These are phyloP conservation scores for Petrolisthes manimaculis DNA, from an alignment of 2,888 invertebrate genomes.

Conservation along the genomic window DNA sequence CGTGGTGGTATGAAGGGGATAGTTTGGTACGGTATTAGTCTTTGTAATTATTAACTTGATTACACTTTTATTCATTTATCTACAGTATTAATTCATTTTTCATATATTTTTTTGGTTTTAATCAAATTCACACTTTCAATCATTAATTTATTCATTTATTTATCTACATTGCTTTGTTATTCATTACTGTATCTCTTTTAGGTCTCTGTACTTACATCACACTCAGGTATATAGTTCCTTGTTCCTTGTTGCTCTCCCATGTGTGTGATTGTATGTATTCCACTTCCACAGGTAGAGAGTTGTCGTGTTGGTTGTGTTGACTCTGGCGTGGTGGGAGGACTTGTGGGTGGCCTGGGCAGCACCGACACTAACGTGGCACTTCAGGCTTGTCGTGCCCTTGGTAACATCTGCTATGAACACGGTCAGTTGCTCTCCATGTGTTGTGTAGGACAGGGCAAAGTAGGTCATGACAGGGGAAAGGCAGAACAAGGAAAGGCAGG, in stretches of 20 bases:
- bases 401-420: slow-evolving; percentile 91
- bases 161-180: background rate
- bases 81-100: background rate
- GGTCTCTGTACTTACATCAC: background rate
- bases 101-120: background rate
- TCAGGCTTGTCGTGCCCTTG: slow-evolving; percentile 85
- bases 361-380: slow-evolving; percentile 44
- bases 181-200: background rate
- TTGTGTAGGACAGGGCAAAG: background rate
- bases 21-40: background rate
- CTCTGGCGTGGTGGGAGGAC: slow-evolving; percentile 66
- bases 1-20: background rate
- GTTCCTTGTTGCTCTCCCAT: no score
- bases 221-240: background rate
- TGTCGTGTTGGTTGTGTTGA: slow-evolving; percentile 57
- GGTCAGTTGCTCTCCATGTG: slow-evolving; percentile 72
- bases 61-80: background rate
- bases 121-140: background rate
- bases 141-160: background rate
- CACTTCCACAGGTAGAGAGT: slow-evolving; percentile 50
- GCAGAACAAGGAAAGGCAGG: no score
- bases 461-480: no score
- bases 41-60: background rate
- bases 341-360: slow-evolving; percentile 53
- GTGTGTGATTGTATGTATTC: background rate